These are phyloP conservation scores for Pristionchus entomophagus DNA, from an alignment of 2,888 invertebrate species.

Conservation along the genomic window DNA sequence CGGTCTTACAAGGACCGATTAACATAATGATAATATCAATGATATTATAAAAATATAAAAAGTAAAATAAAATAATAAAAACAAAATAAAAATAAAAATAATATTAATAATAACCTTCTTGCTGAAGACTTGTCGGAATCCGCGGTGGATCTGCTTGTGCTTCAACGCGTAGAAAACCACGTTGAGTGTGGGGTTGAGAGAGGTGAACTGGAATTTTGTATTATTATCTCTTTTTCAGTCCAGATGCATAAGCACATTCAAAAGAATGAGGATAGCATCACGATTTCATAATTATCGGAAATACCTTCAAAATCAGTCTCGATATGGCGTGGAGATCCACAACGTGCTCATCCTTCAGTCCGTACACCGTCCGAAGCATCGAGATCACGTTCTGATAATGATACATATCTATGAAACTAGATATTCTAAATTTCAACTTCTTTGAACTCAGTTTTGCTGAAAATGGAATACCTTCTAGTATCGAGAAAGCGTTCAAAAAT, in stretches of 20 bases:
- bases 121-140: conserved; percentile 39
- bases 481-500: too few relatives aligned
- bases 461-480: too few relatives aligned
- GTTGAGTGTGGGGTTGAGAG: conserved; percentile 11
- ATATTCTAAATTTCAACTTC: too few relatives aligned
- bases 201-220: background rate
- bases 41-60: too few relatives aligned
- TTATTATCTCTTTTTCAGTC: background rate
- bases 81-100: too few relatives aligned
- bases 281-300: background rate
- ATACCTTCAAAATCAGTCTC: background rate
- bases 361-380: background rate
- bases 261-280: background rate
- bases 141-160: conserved; percentile 35
- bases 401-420: too few relatives aligned
- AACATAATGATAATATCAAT: too few relatives aligned
- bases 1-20: too few relatives aligned
- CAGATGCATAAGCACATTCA: too few relatives aligned
- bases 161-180: conserved; percentile 19
- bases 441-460: too few relatives aligned
- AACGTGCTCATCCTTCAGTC: background rate
- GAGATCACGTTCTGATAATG: background rate
- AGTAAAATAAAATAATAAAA: too few relatives aligned
- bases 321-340: conserved; percentile 16
- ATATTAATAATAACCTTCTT: conserved; percentile 21